Percentiles rank a stretch among this genome's conserved stretches.
These are phyloP conservation scores for Rutpela maculata DNA, from an alignment of 2,888 invertebrate species.

Conservation along the genomic window DNA sequence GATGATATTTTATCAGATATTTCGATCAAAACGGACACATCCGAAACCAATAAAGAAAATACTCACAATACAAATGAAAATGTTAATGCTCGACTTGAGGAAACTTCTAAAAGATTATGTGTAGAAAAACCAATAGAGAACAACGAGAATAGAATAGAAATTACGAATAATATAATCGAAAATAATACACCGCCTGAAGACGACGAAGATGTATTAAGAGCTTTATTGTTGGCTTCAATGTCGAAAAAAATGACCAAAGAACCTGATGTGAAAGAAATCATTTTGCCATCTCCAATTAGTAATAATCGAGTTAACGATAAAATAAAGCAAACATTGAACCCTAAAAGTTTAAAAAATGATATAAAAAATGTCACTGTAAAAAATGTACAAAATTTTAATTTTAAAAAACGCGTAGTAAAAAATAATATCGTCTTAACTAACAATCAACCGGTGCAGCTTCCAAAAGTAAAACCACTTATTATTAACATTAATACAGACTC, in stretches of 20 bases:
- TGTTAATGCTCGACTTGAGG: slow-evolving; percentile 64
- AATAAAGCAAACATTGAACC: slow-evolving; percentile 40
- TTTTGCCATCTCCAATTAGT: slow-evolving; percentile 20
- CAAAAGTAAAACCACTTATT: slow-evolving; percentile 69
- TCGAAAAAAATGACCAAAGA: slow-evolving; percentile 76
- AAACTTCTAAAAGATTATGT: slow-evolving; percentile 61
- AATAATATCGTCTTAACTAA: slow-evolving; percentile 31
- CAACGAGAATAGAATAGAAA: slow-evolving; percentile 38
- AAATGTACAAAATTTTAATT: not conserved
- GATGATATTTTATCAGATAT: slow-evolving; percentile 39
- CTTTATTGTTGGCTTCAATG: slow-evolving; percentile 78
- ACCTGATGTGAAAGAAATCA: slow-evolving; percentile 28
- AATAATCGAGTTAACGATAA: not conserved
- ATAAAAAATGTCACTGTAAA: not conserved
- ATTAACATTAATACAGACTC: slow-evolving; percentile 70
- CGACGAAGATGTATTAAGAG: slow-evolving; percentile 79
- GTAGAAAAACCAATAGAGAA: slow-evolving; percentile 21
- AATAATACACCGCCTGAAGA: slow-evolving; percentile 72
- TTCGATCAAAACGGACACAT: slow-evolving; percentile 43
- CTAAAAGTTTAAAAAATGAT: slow-evolving; percentile 7
- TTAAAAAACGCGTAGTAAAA: slow-evolving; percentile 40
- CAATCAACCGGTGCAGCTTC: slow-evolving; percentile 48
- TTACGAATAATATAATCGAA: slow-evolving; percentile 29
- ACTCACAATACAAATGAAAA: slow-evolving; percentile 59
- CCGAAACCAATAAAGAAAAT: slow-evolving; percentile 63